Evolutionary conservation across 2,113 vertebrate genomes (phyloP).

Genomic region (Sphaerodactylus townsendi): DNA sequence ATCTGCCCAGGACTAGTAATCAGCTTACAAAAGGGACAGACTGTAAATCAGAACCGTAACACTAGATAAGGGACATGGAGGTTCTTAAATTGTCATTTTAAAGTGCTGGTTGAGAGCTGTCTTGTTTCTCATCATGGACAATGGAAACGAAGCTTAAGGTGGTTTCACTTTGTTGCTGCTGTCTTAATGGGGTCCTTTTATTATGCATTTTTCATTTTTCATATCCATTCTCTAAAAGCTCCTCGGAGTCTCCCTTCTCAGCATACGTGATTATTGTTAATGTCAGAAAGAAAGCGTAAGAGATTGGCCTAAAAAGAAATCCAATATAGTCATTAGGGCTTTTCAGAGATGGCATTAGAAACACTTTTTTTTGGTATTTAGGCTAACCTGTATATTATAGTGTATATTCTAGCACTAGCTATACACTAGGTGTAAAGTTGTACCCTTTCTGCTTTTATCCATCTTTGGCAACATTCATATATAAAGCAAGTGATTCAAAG

Average conservation of each 20-base stretch:
- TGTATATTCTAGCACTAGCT: too few relatives aligned
- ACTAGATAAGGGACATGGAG: background rate
- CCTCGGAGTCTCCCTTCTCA: background rate
- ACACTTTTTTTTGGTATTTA: background rate
- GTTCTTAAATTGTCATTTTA: background rate
- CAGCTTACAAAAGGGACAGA: background rate
- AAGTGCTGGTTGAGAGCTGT: background rate
- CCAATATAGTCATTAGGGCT: background rate
- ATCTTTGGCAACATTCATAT: background rate
- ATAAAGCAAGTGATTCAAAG: background rate
- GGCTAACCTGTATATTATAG: too few relatives aligned
- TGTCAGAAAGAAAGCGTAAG: background rate
- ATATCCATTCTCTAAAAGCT: background rate
- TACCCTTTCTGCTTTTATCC: background rate
- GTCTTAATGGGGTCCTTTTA: background rate
- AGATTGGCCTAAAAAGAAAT: background rate
- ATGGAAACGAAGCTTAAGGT: background rate
- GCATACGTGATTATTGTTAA: background rate
- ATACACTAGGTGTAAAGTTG: background rate
- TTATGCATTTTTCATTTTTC: background rate
- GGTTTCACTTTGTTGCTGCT: conserved; percentile 5
- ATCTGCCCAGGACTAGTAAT: background rate
- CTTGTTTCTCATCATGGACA: background rate
- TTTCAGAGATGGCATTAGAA: background rate
- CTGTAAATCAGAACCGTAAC: background rate